Evolutionary conservation across 2,888 invertebrate genomes (phyloP), one percentile per base, ranked within the genome.

Genomic region (Synergus japonicus): DNA sequence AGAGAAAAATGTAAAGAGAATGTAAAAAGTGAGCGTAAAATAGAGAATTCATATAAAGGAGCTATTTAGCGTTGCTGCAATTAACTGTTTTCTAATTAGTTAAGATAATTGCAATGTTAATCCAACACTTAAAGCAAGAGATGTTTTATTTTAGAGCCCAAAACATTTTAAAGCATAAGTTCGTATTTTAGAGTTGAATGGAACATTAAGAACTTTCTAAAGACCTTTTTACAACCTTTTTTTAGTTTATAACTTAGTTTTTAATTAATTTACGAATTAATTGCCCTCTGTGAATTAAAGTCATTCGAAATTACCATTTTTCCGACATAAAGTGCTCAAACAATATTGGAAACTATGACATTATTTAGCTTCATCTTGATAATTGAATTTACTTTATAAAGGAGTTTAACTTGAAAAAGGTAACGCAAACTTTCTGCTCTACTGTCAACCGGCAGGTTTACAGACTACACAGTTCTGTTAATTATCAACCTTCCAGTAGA

Each of bases 11-110:
- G 60, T 13, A 41, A 49, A 77, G 46, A 37, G 64, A 37, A 63
- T 29, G 43, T 37, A 49, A 46, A 77, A 67, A 46, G 37, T n/a
- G 2, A 76, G 49, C 44, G 29, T 12, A 37, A 54, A 76, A 76
- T 63, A 66, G 76, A 60, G 44, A 79, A 65, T 64, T 15, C 8
- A 76, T 54, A 44, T n/a, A 46, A 49, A 79, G 43, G 29, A 67
- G 76, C 22, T n/a, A 76, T 43, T 76, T 49, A 37, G 58, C 44
- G 43, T 66, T 29, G 13, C 66, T 49, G 37, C 29, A 73, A 73
- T 73, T 37, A 73, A 73, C 73, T 54, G 41, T 41, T 73, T 29
- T 54, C 73, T 73, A 58, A 73, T 54, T 58, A 73, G 4, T n/a
- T 10, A 73, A 18, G 12, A 12, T 69, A 9, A 1, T 3, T 3